Evolutionary conservation across 2,113 vertebrate species (phyloP).

Genomic region (Catharus fuscescens): DNA sequence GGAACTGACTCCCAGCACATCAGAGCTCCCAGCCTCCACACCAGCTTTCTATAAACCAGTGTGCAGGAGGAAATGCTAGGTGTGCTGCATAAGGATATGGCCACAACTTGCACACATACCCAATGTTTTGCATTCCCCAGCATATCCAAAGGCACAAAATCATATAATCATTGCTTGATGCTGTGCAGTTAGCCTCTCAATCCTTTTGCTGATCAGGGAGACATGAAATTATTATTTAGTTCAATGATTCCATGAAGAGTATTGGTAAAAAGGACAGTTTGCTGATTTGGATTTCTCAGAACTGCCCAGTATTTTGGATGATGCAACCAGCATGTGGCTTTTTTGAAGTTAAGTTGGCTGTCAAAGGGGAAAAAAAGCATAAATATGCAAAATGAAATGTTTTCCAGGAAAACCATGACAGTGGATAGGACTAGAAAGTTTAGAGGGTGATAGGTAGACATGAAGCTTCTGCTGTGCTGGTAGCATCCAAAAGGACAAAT

Average conservation of each 20-base stretch:
- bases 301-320: neutral
- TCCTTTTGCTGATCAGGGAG: neutral
- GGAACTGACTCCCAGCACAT: accelerated
- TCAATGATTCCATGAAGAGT: neutral
- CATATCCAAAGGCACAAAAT: neutral
- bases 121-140: neutral
- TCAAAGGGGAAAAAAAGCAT: neutral
- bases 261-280: neutral
- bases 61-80: neutral
- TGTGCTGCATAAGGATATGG: neutral
- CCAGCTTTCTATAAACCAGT: neutral
- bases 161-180: neutral
- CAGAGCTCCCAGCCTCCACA: neutral
- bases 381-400: neutral
- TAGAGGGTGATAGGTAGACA: neutral
- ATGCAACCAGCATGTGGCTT: neutral
- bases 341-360: neutral
- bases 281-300: neutral
- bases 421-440: neutral
- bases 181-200: neutral
- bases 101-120: neutral
- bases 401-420: neutral
- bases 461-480: neutral
- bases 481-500: neutral
- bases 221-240: neutral